Evolutionary conservation across 2,113 vertebrate genomes (phyloP).

Genomic region (Ceyx cyanopectus): DNA sequence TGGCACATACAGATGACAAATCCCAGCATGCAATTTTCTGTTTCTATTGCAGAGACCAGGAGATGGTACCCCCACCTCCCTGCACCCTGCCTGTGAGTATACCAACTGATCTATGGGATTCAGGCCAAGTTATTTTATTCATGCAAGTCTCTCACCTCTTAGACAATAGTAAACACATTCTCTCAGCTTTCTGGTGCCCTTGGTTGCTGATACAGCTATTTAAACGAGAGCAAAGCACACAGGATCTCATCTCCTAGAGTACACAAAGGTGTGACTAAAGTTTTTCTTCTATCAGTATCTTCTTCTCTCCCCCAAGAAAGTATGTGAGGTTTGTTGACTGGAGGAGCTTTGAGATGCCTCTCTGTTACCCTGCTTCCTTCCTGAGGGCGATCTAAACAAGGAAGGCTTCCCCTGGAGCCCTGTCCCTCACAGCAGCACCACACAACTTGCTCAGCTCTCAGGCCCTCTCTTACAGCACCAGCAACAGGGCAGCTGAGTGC

Average conservation of each 20-base stretch:
- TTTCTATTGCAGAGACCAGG: background rate
- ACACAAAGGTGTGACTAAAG: constrained; percentile 31
- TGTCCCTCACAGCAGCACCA: background rate
- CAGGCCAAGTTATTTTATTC: background rate
- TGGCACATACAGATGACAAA: background rate
- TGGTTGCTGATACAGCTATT: background rate
- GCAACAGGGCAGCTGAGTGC: background rate
- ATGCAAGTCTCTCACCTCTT: background rate
- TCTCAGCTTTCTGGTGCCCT: background rate
- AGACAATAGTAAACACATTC: constrained; percentile 3
- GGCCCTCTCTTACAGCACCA: background rate
- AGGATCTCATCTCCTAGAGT: constrained; percentile 8
- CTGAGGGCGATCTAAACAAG: constrained; percentile 11
- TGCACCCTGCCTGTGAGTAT: background rate
- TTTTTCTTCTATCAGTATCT: background rate
- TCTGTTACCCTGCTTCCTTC: constrained; percentile 35
- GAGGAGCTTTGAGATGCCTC: constrained; percentile 4
- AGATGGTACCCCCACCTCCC: background rate
- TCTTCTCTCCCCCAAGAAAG: background rate
- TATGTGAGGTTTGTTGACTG: background rate
- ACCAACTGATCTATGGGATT: background rate
- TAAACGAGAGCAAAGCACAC: constrained; percentile 16
- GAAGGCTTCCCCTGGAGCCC: constrained; percentile 22
- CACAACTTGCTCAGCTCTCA: background rate
- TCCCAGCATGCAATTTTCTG: background rate